Evolutionary conservation across 2,888 invertebrate genomes (phyloP).

Genomic region (Lacanobia oleracea): DNA sequence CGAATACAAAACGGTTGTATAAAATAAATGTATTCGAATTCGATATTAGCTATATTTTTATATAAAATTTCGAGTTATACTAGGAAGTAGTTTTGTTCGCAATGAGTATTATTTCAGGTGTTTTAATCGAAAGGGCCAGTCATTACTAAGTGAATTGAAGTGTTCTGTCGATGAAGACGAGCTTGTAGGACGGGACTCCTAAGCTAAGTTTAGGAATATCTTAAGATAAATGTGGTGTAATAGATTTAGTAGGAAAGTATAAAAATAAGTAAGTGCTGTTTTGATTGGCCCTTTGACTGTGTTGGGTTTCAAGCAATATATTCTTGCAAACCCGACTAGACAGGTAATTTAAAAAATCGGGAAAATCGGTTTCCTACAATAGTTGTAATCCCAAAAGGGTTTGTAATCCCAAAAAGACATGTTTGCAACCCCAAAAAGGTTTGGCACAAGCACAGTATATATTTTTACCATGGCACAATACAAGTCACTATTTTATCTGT

Average conservation of each 20-base stretch:
- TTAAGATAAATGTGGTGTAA: not conserved
- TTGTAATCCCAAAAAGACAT: too few species aligned
- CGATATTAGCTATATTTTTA: constrained; percentile 55
- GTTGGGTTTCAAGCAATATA: constrained; percentile 40
- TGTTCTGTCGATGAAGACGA: not conserved
- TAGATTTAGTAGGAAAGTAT: constrained; percentile 2
- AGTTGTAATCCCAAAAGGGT: not conserved
- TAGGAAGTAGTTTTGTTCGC: constrained; percentile 33
- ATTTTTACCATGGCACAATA: too few species aligned
- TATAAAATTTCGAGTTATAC: constrained; percentile 32
- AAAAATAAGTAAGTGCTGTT: not conserved
- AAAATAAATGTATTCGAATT: constrained; percentile 27
- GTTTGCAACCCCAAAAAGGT: too few species aligned
- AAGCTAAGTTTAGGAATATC: not conserved
- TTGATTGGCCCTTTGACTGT: constrained; percentile 6
- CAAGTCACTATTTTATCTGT: not conserved
- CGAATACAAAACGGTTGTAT: constrained; percentile 23
- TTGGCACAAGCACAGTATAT: too few species aligned
- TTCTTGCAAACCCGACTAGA: too few species aligned
- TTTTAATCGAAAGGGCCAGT: constrained; percentile 15
- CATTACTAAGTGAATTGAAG: not conserved
- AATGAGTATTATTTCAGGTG: constrained; percentile 45
- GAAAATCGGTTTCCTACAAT: not conserved
- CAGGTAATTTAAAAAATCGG: not conserved
- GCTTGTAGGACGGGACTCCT: not conserved